These are phyloP conservation scores for Sigmodon hispidus DNA, from an alignment of 2,113 vertebrate genomes.

Conservation along the genomic window DNA sequence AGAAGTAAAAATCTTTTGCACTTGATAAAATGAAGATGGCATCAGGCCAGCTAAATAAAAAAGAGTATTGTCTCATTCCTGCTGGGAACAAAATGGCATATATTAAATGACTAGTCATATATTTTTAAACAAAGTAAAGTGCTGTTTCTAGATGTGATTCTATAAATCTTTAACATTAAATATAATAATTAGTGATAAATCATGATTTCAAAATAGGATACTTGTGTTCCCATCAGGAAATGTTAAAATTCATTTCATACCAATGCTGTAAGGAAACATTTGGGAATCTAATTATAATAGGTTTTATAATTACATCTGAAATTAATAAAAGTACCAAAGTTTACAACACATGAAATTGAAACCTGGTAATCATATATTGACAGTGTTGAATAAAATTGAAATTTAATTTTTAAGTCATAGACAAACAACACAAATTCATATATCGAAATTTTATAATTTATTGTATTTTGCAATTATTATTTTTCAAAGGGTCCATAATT, in stretches of 20 bases:
- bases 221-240: neutral
- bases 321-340: neutral
- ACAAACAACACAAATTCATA: neutral
- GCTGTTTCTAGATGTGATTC: neutral
- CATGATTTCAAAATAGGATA: neutral
- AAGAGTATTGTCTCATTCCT: neutral
- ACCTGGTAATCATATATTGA: neutral
- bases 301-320: neutral
- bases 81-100: neutral
- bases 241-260: neutral
- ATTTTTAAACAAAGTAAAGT: neutral
- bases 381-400: neutral
- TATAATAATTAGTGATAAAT: neutral
- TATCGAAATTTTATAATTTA: neutral
- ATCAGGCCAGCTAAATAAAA: neutral
- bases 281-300: neutral
- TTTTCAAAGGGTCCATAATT: neutral
- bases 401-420: neutral
- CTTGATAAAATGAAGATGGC: neutral
- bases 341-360: neutral
- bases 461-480: neutral
- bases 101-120: neutral
- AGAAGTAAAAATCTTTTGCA: neutral
- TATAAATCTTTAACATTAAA: neutral
- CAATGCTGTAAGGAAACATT: neutral